A percentile compares a stretch with the other conserved stretches of the same genome.
Conservation (phyloP, 2,797 vertebrate species). For the Xiphophorus birchmanni region DNA sequence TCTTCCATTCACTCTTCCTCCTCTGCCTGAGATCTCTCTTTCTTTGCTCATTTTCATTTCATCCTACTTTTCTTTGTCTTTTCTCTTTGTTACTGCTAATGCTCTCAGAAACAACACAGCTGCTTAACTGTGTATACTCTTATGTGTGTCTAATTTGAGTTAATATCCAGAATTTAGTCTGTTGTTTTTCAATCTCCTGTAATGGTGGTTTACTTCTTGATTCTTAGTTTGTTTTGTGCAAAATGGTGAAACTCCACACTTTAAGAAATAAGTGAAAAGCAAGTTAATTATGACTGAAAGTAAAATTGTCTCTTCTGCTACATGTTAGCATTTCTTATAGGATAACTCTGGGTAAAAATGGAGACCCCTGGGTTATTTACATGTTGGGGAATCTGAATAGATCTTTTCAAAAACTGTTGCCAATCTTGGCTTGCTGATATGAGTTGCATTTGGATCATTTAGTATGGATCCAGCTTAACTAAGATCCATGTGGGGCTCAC, state of each 20-base stretch:
- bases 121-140: slow-evolving; percentile 18
- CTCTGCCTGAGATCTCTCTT: slow-evolving; percentile 47
- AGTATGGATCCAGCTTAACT: not conserved
- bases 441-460: not conserved
- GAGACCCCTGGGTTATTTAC: not conserved
- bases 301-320: too few species aligned
- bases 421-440: not conserved
- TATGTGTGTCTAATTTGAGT: not conserved
- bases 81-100: slow-evolving; percentile 23
- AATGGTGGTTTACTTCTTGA: not conserved
- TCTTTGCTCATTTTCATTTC: slow-evolving; percentile 40
- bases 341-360: not conserved
- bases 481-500: not conserved
- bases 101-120: slow-evolving; percentile 29
- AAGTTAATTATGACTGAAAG: not conserved
- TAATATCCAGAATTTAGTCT: slow-evolving; percentile 28
- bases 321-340: not conserved
- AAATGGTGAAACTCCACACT: not conserved
- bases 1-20: slow-evolving; percentile 59
- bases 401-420: not conserved
- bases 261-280: not conserved
- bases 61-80: slow-evolving; percentile 24
- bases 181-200: slow-evolving; percentile 20
- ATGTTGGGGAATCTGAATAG: not conserved
- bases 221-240: not conserved